Conservation (phyloP, 2,113 vertebrate genomes). For the Phoenicopterus ruber region DNA sequence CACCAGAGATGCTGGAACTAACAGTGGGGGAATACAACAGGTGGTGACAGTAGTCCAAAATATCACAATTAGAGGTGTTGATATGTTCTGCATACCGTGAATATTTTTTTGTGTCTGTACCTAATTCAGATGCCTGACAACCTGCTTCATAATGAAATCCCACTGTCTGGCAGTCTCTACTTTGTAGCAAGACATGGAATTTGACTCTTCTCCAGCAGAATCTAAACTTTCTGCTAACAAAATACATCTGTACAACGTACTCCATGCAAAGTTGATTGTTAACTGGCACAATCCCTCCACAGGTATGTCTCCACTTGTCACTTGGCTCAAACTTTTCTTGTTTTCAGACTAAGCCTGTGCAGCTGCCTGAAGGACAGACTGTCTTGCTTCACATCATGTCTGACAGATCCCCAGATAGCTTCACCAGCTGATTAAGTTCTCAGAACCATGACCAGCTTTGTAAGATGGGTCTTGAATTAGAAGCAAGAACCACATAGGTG, state of each 20-base stretch:
- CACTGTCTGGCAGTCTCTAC: neutral
- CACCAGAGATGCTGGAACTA: neutral
- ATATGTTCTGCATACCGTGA: neutral
- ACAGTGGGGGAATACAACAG: neutral
- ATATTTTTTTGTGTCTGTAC: neutral
- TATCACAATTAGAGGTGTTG: fast-evolving
- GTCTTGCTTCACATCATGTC: neutral
- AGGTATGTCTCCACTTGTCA: fast-evolving
- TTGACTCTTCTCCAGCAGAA: neutral
- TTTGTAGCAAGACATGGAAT: neutral
- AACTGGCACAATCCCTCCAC: neutral
- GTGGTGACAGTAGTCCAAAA: neutral
- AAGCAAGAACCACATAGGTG: neutral
- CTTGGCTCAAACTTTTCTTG: neutral
- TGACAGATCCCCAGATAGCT: neutral
- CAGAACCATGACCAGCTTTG: neutral
- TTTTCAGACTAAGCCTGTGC: neutral
- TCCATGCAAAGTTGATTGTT: neutral
- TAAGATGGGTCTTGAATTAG: neutral
- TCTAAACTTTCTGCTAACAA: neutral
- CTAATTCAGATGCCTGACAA: neutral
- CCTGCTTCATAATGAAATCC: neutral
- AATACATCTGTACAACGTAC: neutral
- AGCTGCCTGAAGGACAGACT: neutral
- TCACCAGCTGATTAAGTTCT: too few relatives aligned